phyloP scores from a whole-genome alignment of 1,140 invertebrate species.

The Thaumetopoea pityocampa region DNA sequence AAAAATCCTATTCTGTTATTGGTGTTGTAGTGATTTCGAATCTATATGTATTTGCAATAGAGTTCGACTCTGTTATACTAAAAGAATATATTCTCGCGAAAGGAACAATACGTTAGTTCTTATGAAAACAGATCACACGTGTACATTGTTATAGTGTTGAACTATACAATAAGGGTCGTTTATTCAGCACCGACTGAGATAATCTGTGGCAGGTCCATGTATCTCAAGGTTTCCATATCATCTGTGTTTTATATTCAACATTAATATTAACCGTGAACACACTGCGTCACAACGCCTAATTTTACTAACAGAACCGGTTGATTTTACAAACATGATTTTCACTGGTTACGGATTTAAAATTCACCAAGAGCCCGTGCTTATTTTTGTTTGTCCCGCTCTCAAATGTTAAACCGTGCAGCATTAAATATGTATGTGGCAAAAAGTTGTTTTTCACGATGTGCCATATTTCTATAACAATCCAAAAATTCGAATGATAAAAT shows the following conservation, averaged over 20 bases:
- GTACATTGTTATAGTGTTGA: too few species aligned
- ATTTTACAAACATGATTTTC: conserved; percentile 44
- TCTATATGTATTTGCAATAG: too few species aligned
- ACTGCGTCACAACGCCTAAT: conserved; percentile 47
- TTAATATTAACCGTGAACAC: conserved; percentile 62
- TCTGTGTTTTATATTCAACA: conserved; percentile 63
- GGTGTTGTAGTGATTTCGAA: too few species aligned
- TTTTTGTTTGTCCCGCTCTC: conserved; percentile 8
- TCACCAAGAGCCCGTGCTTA: conserved; percentile 27
- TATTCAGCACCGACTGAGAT: conserved; percentile 22
- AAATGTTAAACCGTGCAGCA: conserved; percentile 15
- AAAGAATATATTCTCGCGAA: too few species aligned
- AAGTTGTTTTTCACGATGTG: conserved; percentile 6
- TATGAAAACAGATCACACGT: too few species aligned
- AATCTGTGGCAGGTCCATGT: too few species aligned
- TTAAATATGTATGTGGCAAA: conserved; percentile 12
- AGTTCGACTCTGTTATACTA: too few species aligned
- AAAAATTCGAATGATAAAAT: too few species aligned
- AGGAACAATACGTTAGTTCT: too few species aligned
- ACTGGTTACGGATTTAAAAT: conserved; percentile 37
- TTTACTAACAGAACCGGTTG: conserved; percentile 42
- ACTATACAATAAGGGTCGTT: not conserved
- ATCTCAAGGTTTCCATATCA: conserved; percentile 26
- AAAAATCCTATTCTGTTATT: too few species aligned
- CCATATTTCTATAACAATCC: too few species aligned